phyloP scores from a whole-genome alignment of 37 sponge, comb jelly and placozoan species.

The Bolinopsis microptera region DNA sequence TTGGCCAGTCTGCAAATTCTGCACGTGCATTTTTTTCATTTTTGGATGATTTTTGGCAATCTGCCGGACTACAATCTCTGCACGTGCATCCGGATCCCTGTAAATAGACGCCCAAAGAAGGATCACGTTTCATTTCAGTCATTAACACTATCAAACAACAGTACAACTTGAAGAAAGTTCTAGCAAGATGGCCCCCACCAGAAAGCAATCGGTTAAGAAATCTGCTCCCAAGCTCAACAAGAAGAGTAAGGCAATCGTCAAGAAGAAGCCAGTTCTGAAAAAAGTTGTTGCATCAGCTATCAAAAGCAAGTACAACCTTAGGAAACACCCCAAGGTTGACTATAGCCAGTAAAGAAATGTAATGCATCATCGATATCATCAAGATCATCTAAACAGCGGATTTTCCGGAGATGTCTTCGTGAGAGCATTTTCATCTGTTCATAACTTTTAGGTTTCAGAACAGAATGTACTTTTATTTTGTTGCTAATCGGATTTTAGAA shows the following conservation, averaged over 20 bases:
- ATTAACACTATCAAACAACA: background rate
- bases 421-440: too few species aligned
- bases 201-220: background rate
- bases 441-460: too few species aligned
- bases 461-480: too few species aligned
- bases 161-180: background rate
- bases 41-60: background rate
- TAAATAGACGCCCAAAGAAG: background rate
- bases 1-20: background rate
- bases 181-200: background rate
- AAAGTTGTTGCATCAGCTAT: background rate
- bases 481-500: too few species aligned
- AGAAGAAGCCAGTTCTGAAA: background rate
- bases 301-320: constrained; percentile 20
- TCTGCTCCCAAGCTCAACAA: background rate
- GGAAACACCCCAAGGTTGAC: constrained; percentile 8
- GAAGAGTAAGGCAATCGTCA: background rate
- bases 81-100: background rate
- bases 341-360: background rate
- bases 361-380: too few species aligned
- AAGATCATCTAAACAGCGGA: too few species aligned
- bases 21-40: background rate
- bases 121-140: background rate
- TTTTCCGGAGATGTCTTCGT: too few species aligned
- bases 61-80: background rate